Percentiles rank a stretch among this genome's conserved stretches.
Evolutionary conservation across 2,113 vertebrate genomes (phyloP).

Genomic region (Pithys albifrons): DNA sequence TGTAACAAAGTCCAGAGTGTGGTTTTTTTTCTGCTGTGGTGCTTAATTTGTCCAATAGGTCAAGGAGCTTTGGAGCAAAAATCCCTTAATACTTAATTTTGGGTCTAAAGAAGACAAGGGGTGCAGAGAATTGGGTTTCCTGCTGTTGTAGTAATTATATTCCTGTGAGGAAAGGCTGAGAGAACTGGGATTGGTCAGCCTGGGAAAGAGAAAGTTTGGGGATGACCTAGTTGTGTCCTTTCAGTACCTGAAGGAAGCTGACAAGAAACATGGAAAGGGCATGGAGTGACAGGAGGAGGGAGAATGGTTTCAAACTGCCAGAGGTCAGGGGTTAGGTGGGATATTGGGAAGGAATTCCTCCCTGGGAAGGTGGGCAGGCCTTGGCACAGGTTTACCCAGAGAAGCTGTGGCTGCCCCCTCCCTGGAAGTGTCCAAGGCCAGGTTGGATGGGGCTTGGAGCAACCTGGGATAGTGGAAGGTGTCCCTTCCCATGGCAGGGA

Average conservation of each 20-base stretch:
- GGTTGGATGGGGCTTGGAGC: rapidly evolving
- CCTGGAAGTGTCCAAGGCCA: too few species aligned
- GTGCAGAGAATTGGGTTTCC: not conserved
- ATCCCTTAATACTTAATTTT: not conserved
- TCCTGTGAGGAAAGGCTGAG: not conserved
- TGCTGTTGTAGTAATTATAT: not conserved
- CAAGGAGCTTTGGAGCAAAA: not conserved
- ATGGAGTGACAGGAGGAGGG: not conserved
- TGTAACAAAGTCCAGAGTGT: not conserved
- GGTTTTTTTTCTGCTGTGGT: not conserved
- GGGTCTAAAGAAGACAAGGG: not conserved
- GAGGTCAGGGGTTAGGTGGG: not conserved
- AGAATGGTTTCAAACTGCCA: not conserved
- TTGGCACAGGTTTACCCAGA: not conserved
- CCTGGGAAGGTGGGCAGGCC: not conserved
- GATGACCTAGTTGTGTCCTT: too few species aligned
- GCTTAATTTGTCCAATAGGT: not conserved
- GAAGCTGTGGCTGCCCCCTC: not conserved
- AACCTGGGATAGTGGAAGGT: rapidly evolving
- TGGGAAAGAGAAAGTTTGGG: not conserved
- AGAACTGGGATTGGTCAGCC: not conserved
- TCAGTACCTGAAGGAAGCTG: not conserved
- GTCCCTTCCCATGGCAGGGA: not conserved
- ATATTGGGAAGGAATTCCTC: not conserved
- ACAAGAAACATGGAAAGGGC: not conserved